Evolutionary conservation across 2,113 vertebrate genomes (phyloP), one percentile per base, ranked within the genome.

Genomic region (Triplophysa siluroides): DNA sequence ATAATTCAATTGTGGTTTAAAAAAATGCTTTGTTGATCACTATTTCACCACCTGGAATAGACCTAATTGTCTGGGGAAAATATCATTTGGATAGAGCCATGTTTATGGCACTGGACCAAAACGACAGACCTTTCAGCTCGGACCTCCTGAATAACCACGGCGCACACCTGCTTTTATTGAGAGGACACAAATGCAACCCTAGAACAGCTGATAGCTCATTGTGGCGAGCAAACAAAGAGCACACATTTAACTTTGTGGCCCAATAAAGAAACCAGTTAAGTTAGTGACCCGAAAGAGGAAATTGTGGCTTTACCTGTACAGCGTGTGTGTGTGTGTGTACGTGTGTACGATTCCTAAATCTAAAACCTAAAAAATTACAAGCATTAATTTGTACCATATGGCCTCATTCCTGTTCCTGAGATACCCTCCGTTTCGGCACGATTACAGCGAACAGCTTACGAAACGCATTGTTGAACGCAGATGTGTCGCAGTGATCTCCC

Each of bases 381-480:
- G 47, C 23, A 24, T 71, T 76, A 76, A 76, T 21, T 5, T 33
- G 63, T 72, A 79, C 76, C 71, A 67, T 38, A 68, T 60, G 43
- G 33, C 58, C 41, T 64, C 52, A 75, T 41, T 47, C 11, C 75
- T 52, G 52, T 80, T 56, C 21, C 38, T 50, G 54, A 78, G 58
- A 16, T 23, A 67, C 56, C 66, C 24, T 70, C 29, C 38, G 38
- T 71, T 58, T 45, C 65, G 52, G 61, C 58, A 60, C 5, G 14
- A 66, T 58, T 69, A 64, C 60, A 41, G 64, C 38, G 62, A 79
- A 66, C 23, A 67, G 69, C 61, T 71, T 76, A 43, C n/a, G 10
- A 56, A 75, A 61, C 77, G 75, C 78, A 73, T 63, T 63, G 73
- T 82, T 80, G 83, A 81, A 78, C 52, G 41, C 75, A 81, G 63